These are phyloP conservation scores for Chelonus insularis DNA, from an alignment of 1,140 invertebrate genomes.

Conservation along the genomic window DNA sequence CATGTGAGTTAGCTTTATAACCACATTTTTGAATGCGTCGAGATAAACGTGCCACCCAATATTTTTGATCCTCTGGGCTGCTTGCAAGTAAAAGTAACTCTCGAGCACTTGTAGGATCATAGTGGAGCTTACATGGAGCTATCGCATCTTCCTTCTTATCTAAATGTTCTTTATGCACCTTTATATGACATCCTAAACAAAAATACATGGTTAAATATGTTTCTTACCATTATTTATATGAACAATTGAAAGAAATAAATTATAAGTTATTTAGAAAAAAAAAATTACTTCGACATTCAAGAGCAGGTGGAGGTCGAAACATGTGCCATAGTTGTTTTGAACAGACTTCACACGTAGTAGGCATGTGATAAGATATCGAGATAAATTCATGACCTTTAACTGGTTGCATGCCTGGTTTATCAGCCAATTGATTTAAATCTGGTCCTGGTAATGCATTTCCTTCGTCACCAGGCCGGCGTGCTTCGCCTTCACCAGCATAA, in stretches of 20 bases:
- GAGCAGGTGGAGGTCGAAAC: constrained; percentile 92
- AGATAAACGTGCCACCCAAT: constrained; percentile 87
- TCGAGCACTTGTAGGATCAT: constrained; percentile 89
- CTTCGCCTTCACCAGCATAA: constrained; percentile 93
- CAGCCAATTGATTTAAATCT: constrained; percentile 58
- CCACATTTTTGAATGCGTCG: constrained; percentile 94
- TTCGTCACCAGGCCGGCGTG: constrained; percentile 78
- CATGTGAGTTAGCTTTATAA: constrained; percentile 80
- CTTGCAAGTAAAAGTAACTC: constrained; percentile 87
- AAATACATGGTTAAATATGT: too few species aligned
- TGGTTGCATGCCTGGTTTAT: constrained; percentile 78
- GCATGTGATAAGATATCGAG: constrained; percentile 96
- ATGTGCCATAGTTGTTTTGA: constrained; percentile 96
- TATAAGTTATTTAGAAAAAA: not conserved
- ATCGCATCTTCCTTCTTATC: constrained; percentile 81
- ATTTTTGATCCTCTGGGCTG: constrained; percentile 84
- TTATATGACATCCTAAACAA: constrained; percentile 87
- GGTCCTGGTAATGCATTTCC: constrained; percentile 54
- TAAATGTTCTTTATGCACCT: constrained; percentile 95
- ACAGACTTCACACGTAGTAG: constrained; percentile 96
- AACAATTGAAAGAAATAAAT: too few species aligned
- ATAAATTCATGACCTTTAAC: constrained; percentile 97
- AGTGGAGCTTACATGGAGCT: constrained; percentile 90
- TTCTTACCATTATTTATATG: too few species aligned
- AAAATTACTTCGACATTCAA: constrained; percentile 90